These are phyloP conservation scores for Lithodes maja DNA, from an alignment of 2,888 invertebrate species.

Conservation along the genomic window DNA sequence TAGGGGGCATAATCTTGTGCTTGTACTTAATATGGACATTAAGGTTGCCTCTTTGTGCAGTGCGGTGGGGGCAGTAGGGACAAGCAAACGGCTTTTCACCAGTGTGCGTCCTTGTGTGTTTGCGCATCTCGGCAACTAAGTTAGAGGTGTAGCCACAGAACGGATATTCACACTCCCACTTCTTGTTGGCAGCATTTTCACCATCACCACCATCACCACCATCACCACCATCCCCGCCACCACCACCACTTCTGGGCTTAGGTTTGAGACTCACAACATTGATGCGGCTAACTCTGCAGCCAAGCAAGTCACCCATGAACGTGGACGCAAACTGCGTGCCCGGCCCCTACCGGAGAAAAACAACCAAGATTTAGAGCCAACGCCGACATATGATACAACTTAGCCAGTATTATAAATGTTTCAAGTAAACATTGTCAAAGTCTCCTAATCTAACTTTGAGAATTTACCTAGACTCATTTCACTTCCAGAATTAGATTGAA, in stretches of 20 bases:
- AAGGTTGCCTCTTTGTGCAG: slow-evolving; percentile 41
- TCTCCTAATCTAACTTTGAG: too few relatives aligned
- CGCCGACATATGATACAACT: slow-evolving; percentile 6
- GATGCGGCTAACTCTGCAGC: slow-evolving; percentile 8
- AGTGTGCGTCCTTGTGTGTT: slow-evolving; percentile 40
- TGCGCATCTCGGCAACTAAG: slow-evolving; percentile 31
- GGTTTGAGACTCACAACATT: background rate
- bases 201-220: background rate
- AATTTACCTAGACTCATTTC: too few relatives aligned
- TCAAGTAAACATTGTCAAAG: too few relatives aligned
- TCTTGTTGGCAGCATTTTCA: too few relatives aligned
- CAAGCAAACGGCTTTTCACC: slow-evolving; percentile 40
- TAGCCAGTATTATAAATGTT: too few relatives aligned
- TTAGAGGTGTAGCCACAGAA: slow-evolving; percentile 40
- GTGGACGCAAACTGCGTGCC: slow-evolving; percentile 1
- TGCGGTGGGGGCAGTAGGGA: slow-evolving; percentile 39
- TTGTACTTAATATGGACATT: slow-evolving; percentile 43
- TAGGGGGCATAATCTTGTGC: slow-evolving; percentile 18
- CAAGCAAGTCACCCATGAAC: slow-evolving; percentile 18
- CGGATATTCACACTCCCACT: slow-evolving; percentile 41
- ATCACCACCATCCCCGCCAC: background rate
- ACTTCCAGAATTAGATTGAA: too few relatives aligned
- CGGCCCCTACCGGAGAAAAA: slow-evolving; percentile 46
- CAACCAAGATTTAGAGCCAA: slow-evolving; percentile 36
- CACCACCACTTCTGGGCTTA: too few relatives aligned